Evolutionary conservation across 2,797 vertebrate species (phyloP).

Genomic region (Brachyrhaphis roseni): DNA sequence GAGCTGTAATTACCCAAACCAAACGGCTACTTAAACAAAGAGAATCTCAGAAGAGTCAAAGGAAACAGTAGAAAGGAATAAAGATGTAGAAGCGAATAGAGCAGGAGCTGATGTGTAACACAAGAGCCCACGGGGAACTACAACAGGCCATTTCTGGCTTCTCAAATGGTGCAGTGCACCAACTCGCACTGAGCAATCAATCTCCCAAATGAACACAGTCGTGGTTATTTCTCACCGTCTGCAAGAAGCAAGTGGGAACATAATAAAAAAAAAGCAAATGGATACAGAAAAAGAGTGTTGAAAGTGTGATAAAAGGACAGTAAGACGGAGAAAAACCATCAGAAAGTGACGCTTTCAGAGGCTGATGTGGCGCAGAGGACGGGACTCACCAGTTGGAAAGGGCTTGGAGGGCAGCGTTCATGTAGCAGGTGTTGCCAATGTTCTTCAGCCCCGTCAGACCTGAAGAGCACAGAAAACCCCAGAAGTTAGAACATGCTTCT

Average conservation of each 20-base stretch:
- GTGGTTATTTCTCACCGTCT: slow-evolving; percentile 38
- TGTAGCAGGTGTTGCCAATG: slow-evolving; percentile 99
- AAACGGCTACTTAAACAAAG: slow-evolving; percentile 20
- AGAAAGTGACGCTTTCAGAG: neutral
- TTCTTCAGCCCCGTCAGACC: slow-evolving; percentile 98
- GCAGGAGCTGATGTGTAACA: slow-evolving; percentile 53
- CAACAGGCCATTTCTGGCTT: slow-evolving; percentile 61
- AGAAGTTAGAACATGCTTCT: slow-evolving; percentile 42
- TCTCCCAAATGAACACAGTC: slow-evolving; percentile 49
- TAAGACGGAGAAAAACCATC: neutral
- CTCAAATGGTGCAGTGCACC: slow-evolving; percentile 74
- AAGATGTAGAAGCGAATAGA: slow-evolving; percentile 32
- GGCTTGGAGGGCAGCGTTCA: slow-evolving; percentile 98
- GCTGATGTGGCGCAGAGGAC: neutral
- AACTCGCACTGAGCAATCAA: slow-evolving; percentile 51
- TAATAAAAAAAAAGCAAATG: slow-evolving; percentile 30
- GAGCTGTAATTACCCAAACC: neutral
- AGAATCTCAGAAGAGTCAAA: slow-evolving; percentile 21
- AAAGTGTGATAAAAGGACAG: slow-evolving; percentile 29
- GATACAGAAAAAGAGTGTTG: neutral
- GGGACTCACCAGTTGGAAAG: slow-evolving; percentile 95
- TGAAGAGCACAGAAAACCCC: slow-evolving; percentile 62
- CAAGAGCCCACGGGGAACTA: slow-evolving; percentile 61
- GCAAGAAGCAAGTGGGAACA: slow-evolving; percentile 29
- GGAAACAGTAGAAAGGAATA: slow-evolving; percentile 11